A percentile compares a stretch with the other conserved stretches of the same genome.
Conservation (phyloP, 2,888 invertebrate genomes). For the Dione vanillae region DNA sequence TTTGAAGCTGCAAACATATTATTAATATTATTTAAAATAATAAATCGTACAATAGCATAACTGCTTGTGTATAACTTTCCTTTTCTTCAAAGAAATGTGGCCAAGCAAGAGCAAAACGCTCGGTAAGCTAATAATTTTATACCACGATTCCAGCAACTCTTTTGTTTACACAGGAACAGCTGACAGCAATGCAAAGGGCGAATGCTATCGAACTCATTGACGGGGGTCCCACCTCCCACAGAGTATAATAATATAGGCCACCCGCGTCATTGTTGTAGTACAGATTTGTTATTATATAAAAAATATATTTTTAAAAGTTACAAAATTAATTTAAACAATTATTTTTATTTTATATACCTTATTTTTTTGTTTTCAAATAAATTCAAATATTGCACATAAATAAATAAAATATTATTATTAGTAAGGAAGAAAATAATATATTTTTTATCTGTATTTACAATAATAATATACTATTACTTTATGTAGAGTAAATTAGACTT, state of each 20-base stretch:
- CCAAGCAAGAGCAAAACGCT: background rate
- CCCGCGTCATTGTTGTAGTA: slow-evolving; percentile 10
- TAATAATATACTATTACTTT: background rate
- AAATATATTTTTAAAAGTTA: background rate
- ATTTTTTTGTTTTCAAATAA: background rate
- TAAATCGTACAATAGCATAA: too few species aligned
- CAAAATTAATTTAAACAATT: background rate
- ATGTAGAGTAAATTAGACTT: background rate
- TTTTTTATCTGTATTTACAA: slow-evolving; percentile 5
- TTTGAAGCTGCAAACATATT: too few species aligned
- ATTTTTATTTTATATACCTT: background rate
- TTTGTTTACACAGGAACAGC: slow-evolving; percentile 41
- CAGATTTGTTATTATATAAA: slow-evolving; percentile 9
- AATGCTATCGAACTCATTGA: slow-evolving; percentile 26
- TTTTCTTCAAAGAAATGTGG: background rate
- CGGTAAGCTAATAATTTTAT: slow-evolving; percentile 16
- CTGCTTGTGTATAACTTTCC: background rate
- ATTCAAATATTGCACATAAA: background rate
- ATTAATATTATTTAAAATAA: too few species aligned
- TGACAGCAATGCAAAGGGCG: slow-evolving; percentile 29
- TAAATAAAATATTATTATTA: background rate
- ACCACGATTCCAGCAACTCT: slow-evolving; percentile 26
- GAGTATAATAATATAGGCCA: slow-evolving; percentile 33
- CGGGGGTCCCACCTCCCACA: slow-evolving; percentile 35
- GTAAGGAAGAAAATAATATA: background rate